phyloP scores from a whole-genome alignment of 2,797 vertebrate genomes.

The Sternarchorhynchus goeldii region DNA sequence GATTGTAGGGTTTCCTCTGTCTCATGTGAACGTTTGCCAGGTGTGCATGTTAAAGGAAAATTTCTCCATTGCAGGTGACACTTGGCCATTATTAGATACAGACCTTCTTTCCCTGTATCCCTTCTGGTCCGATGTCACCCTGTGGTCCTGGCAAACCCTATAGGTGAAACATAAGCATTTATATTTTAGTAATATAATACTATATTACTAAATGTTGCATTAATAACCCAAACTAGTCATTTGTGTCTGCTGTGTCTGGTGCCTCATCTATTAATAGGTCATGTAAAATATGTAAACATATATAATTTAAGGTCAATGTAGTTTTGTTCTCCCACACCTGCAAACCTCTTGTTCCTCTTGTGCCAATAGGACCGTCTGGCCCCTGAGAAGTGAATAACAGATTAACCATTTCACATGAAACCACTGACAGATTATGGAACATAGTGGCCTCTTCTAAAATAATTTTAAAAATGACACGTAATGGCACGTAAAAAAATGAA shows the following conservation, averaged over 20 bases:
- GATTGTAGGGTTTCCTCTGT: slow-evolving; percentile 24
- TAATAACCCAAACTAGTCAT: background rate
- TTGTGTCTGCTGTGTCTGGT: background rate
- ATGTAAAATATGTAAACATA: background rate
- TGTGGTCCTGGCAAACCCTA: slow-evolving; percentile 85
- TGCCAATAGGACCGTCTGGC: slow-evolving; percentile 81
- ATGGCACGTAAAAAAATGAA: slow-evolving; percentile 20
- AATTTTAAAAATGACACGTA: background rate
- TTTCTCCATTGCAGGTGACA: slow-evolving; percentile 41
- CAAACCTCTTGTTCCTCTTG: slow-evolving; percentile 81
- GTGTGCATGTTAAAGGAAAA: slow-evolving; percentile 51
- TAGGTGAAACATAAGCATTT: slow-evolving; percentile 44
- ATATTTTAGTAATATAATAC: slow-evolving; percentile 20
- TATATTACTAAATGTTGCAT: background rate
- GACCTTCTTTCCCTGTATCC: slow-evolving; percentile 85
- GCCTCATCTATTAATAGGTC: background rate
- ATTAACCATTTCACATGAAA: slow-evolving; percentile 17
- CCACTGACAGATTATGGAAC: background rate
- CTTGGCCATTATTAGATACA: slow-evolving; percentile 57
- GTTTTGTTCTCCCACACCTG: slow-evolving; percentile 74
- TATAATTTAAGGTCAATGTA: background rate
- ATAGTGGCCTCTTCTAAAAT: background rate
- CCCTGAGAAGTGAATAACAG: slow-evolving; percentile 71
- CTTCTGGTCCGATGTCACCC: slow-evolving; percentile 85
- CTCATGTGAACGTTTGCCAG: slow-evolving; percentile 57